Evolutionary conservation across 2,113 vertebrate species (phyloP).

Genomic region (Eubucco bourcierii): DNA sequence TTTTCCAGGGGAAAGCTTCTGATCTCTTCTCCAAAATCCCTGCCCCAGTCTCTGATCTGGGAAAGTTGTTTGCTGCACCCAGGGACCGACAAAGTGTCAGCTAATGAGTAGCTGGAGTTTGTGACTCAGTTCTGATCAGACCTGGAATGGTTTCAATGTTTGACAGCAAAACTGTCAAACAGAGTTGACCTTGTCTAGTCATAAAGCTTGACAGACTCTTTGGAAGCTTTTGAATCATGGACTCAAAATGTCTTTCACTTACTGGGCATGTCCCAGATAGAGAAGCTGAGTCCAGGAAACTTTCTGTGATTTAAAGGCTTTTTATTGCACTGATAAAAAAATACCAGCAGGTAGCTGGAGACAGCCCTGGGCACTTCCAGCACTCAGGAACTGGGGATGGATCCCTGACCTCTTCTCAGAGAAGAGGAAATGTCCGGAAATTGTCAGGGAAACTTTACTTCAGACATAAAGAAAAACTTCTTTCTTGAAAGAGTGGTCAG

Average conservation of each 20-base stretch:
- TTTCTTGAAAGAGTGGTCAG: too few species aligned
- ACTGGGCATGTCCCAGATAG: background rate
- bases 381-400: background rate
- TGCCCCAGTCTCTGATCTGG: background rate
- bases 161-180: background rate
- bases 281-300: background rate
- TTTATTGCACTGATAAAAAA: too few species aligned
- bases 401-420: too few species aligned
- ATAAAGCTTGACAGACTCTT: too few species aligned
- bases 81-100: accelerated
- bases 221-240: background rate
- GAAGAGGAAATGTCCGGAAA: too few species aligned
- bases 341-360: background rate
- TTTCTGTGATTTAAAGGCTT: background rate
- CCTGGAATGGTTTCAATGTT: accelerated
- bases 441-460: too few species aligned
- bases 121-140: background rate
- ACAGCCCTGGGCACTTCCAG: background rate
- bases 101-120: background rate
- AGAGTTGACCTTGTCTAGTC: too few species aligned
- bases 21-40: accelerated
- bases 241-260: background rate
- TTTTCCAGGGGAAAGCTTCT: background rate
- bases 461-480: too few species aligned
- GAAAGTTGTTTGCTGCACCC: background rate